phyloP scores from a whole-genome alignment of 2,797 vertebrate genomes.

The Cetoscarus ocellatus region DNA sequence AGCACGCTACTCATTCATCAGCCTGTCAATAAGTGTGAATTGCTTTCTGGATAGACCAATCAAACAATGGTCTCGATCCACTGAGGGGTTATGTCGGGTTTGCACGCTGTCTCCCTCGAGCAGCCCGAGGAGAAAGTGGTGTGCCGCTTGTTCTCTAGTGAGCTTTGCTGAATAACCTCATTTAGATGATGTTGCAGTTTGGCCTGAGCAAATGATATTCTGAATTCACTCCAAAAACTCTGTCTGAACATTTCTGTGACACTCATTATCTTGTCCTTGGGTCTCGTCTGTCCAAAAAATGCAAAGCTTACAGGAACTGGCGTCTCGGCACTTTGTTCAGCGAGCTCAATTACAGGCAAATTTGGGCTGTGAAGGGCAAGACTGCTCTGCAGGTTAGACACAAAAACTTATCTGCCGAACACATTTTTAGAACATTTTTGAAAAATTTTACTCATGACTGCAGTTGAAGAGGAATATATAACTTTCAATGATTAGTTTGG shows the following conservation, averaged over 20 bases:
- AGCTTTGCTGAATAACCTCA: conserved; percentile 58
- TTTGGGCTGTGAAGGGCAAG: conserved; percentile 44
- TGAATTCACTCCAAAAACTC: conserved; percentile 58
- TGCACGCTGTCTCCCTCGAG: conserved; percentile 24
- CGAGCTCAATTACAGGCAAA: conserved; percentile 50
- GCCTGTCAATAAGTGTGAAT: conserved; percentile 75
- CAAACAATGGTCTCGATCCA: conserved; percentile 66
- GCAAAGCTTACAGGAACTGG: conserved; percentile 58
- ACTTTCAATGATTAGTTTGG: background rate
- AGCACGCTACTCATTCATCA: conserved; percentile 71
- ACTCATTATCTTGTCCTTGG: conserved; percentile 63
- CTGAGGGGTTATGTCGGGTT: conserved; percentile 60
- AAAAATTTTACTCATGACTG: background rate
- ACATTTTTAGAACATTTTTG: conserved; percentile 8
- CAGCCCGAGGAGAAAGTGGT: conserved; percentile 46
- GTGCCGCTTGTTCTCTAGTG: conserved; percentile 30
- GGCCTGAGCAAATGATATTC: conserved; percentile 49
- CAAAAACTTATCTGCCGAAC: conserved; percentile 10
- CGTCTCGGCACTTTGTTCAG: conserved; percentile 34
- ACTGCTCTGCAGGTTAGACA: conserved; percentile 28
- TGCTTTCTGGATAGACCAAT: conserved; percentile 69
- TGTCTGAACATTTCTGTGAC: conserved; percentile 52
- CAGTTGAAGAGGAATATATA: background rate
- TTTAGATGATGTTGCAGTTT: conserved; percentile 69
- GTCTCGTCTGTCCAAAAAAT: conserved; percentile 64